Percentiles rank a stretch among this genome's conserved stretches.
Evolutionary conservation across 1,140 invertebrate species (phyloP).

Genomic region (Callitettix versicolor): DNA sequence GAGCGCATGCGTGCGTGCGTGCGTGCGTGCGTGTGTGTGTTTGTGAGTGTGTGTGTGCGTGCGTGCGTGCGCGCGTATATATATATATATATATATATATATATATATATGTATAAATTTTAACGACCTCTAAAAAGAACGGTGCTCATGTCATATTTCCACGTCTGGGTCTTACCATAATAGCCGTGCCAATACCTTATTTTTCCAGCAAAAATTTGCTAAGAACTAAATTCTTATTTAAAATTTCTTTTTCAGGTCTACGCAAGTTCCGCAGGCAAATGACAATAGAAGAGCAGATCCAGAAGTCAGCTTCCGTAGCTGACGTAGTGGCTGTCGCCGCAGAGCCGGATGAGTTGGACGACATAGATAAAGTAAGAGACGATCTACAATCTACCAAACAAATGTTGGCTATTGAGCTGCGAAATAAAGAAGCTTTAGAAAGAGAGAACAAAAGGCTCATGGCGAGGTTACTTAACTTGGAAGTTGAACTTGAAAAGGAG

Average conservation of each 20-base stretch:
- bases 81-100: no score
- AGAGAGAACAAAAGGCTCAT: slow-evolving; percentile 74
- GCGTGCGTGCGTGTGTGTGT: no score
- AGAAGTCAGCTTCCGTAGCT: slow-evolving; percentile 61
- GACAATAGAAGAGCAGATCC: slow-evolving; percentile 78
- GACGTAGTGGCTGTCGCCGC: slow-evolving; percentile 43
- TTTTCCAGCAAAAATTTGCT: no score
- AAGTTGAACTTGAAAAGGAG: slow-evolving; percentile 60
- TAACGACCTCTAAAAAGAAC: no score
- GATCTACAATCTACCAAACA: slow-evolving; percentile 85
- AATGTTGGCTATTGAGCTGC: slow-evolving; percentile 72
- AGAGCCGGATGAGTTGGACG: slow-evolving; percentile 57
- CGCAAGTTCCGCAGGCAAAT: slow-evolving; percentile 76
- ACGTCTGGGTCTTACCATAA: no score
- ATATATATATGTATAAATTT: no score
- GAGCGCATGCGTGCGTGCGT: no score
- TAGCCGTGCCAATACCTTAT: no score
- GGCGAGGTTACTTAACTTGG: slow-evolving; percentile 63
- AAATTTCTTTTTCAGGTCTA: slow-evolving; percentile 43
- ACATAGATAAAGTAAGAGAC: slow-evolving; percentile 78
- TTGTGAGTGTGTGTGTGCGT: no score
- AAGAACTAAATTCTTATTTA: no score
- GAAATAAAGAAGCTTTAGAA: slow-evolving; percentile 74
- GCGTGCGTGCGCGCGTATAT: no score
- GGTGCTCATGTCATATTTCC: no score